These are phyloP conservation scores for Escarpia spicata DNA, from an alignment of 2,888 invertebrate genomes.

Conservation along the genomic window DNA sequence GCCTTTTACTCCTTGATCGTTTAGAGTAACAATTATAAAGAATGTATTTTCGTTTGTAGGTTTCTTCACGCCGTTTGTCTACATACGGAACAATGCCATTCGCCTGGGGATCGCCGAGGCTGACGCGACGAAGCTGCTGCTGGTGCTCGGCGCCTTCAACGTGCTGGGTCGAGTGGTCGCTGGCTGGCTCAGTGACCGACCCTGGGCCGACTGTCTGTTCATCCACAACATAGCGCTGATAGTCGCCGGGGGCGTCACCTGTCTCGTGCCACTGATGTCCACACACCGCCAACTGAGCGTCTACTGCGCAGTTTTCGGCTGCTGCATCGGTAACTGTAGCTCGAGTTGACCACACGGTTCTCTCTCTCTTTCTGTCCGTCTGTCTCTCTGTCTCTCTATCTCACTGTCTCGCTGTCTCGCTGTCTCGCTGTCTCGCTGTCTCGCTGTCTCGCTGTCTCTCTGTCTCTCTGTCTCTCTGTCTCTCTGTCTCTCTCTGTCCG, in stretches of 20 bases:
- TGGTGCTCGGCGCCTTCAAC: conserved; percentile 60
- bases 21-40: neutral
- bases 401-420: no score
- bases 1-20: neutral
- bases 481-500: no score
- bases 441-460: no score
- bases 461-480: no score
- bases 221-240: conserved; percentile 90
- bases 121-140: conserved; percentile 64
- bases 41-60: conserved; percentile 39
- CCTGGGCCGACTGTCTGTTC: conserved; percentile 84
- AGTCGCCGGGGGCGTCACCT: conserved; percentile 90
- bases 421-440: no score
- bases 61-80: conserved; percentile 61
- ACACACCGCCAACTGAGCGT: conserved; percentile 76
- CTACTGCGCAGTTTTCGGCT: conserved; percentile 86
- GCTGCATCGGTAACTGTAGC: conserved; percentile 68
- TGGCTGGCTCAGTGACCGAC: conserved; percentile 78
- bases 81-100: conserved; percentile 50
- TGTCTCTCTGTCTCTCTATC: no score
- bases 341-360: neutral
- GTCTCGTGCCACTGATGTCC: conserved; percentile 77
- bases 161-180: conserved; percentile 43
- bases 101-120: conserved; percentile 65
- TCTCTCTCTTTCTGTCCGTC: no score